phyloP scores from a whole-genome alignment of 1,140 invertebrate species.

The Microplitis mediator region DNA sequence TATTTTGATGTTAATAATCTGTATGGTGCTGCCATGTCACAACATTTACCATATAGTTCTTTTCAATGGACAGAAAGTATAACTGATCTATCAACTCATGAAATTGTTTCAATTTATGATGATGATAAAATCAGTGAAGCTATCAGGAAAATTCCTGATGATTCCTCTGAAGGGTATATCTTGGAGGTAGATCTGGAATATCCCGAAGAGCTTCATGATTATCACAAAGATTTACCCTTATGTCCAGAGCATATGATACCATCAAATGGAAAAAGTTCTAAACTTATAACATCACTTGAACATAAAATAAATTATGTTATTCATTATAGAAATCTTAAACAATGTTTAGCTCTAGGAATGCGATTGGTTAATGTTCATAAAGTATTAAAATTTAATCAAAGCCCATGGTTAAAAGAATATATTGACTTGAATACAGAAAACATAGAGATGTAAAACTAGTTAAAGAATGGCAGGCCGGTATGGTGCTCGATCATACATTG shows the following conservation, averaged over 20 bases:
- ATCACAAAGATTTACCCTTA: constrained; percentile 62
- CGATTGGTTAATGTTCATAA: constrained; percentile 32
- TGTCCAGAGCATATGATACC: constrained; percentile 48
- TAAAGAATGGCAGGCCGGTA: constrained; percentile 24
- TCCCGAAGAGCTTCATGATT: constrained; percentile 57
- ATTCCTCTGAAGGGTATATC: constrained; percentile 59
- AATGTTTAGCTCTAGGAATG: constrained; percentile 45
- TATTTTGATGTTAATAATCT: constrained; percentile 50
- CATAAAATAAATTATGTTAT: constrained; percentile 51
- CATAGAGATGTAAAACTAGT: constrained; percentile 39
- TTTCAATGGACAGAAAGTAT: constrained; percentile 41
- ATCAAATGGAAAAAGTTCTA: constrained; percentile 35
- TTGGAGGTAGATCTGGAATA: constrained; percentile 51
- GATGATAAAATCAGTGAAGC: neutral
- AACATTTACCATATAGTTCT: constrained; percentile 31
- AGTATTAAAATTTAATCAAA: constrained; percentile 32
- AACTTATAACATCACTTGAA: constrained; percentile 56
- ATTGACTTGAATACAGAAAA: constrained; percentile 43
- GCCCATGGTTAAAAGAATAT: constrained; percentile 38
- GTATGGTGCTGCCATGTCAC: constrained; percentile 43
- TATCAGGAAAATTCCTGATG: constrained; percentile 44
- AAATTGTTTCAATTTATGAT: neutral
- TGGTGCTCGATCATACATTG: constrained; percentile 33
- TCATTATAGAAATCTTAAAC: constrained; percentile 58
- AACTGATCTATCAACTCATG: constrained; percentile 27